Evolutionary conservation across 92 coral and sea anemone genomes (phyloP), one percentile per base, ranked within the genome.

Genomic region (Epizoanthus stellaris): DNA sequence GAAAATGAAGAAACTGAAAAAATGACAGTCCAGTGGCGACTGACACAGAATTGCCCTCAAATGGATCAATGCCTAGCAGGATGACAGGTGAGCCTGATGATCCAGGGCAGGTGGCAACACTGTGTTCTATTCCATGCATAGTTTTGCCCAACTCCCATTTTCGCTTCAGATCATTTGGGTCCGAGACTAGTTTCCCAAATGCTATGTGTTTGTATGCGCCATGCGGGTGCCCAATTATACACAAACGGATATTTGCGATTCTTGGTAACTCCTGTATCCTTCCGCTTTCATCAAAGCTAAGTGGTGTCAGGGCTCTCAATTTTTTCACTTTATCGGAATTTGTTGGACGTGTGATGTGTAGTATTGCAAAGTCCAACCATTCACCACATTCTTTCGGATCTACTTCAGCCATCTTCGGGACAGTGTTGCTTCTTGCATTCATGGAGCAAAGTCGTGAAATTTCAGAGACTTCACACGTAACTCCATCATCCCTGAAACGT

Each of bases 161-260:
- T 2, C 65, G 65, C 65, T 23, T 16, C 65, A 60, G 23, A 15
- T 16, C 25, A 1, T 60, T 23, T 2, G 65, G 3, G 2, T 60
- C 23, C 8, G 65, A 60, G 7, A 6, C 65, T 13, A 60, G 65
- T 17, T 60, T 1, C 1, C 65, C 65, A 60, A 60, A 60, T 60
- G 65, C 65, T 60, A 60, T 15, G 21, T 60, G 65, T 60, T 60
- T 60, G 23, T 60, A 60, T 60, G 65, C 65, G 19, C 65, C 65
- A 14, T 60, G 65, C 16, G 65, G 65, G 23, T 60, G 65, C 6
- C 65, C 65, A 60, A 60, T 61, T 61, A 17, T 61, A 61, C 66
- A 61, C 25, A 61, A 2, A 61, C 66, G 66, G 19, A 15, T n/a
- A 0, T 61, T 61, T 4, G 1, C 20, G 58, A 6, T 13, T 53